Evolutionary conservation across 1,140 invertebrate species (phyloP).

Genomic region (Propsilocerus akamusi): DNA sequence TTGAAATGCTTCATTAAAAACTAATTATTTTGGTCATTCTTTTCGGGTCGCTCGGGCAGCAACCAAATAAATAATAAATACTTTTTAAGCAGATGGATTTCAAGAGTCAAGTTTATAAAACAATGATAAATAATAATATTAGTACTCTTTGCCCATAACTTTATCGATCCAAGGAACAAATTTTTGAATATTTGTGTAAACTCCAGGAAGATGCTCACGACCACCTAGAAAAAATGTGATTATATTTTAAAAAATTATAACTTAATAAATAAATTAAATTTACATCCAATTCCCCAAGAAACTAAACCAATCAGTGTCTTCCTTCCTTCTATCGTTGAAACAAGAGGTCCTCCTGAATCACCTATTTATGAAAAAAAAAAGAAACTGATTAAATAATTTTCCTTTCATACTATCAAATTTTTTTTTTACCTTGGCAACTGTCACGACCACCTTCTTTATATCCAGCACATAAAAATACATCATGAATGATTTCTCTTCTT

Average conservation of each 20-base stretch:
- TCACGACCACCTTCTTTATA: slow-evolving; percentile 52
- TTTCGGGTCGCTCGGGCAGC: no score
- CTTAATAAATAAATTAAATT: no score
- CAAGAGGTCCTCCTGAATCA: slow-evolving; percentile 68
- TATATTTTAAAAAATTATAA: no score
- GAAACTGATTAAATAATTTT: slow-evolving; percentile 4
- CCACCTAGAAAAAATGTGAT: no score
- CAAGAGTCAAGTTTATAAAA: no score
- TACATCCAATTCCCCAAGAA: slow-evolving; percentile 84
- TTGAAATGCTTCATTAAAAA: no score
- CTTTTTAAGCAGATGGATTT: no score
- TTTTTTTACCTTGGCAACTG: slow-evolving; percentile 27
- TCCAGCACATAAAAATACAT: slow-evolving; percentile 85
- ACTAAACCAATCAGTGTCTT: slow-evolving; percentile 73
- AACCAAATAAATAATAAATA: no score
- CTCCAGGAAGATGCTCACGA: slow-evolving; percentile 70
- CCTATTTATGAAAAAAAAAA: slow-evolving; percentile 41
- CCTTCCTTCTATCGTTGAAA: slow-evolving; percentile 59
- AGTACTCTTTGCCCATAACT: slow-evolving; percentile 35
- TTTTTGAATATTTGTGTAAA: slow-evolving; percentile 81
- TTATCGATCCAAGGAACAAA: slow-evolving; percentile 85
- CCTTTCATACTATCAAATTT: not conserved
- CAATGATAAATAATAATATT: not conserved
- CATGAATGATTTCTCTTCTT: slow-evolving; percentile 73
- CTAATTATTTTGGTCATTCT: no score